Conservation (phyloP, 2,888 invertebrate genomes). For the Acanthosepion pharaonis region DNA sequence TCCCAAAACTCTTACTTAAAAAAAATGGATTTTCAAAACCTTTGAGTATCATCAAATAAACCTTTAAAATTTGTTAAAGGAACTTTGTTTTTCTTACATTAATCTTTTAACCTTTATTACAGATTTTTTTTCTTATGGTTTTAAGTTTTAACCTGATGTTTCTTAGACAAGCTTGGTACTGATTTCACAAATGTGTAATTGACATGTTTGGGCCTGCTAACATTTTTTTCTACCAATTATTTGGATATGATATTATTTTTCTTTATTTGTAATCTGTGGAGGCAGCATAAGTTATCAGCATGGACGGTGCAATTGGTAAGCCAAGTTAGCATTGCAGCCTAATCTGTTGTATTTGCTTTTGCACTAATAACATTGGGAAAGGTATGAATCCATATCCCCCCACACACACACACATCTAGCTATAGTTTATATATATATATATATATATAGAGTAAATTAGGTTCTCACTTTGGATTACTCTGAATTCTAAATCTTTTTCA, state of each 20-base stretch:
- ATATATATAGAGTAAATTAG: too few relatives aligned
- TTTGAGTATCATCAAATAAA: neutral
- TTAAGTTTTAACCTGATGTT: neutral
- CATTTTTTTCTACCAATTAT: neutral
- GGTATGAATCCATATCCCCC: too few relatives aligned
- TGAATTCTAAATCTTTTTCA: too few relatives aligned
- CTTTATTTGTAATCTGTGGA: neutral
- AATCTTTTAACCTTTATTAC: neutral
- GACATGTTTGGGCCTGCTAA: neutral
- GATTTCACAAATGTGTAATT: neutral
- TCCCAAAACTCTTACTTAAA: neutral
- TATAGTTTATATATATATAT: too few relatives aligned
- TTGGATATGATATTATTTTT: neutral
- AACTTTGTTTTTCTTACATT: too few relatives aligned
- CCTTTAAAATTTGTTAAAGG: neutral
- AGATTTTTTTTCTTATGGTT: neutral
- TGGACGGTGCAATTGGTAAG: too few relatives aligned
- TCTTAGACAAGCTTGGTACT: neutral
- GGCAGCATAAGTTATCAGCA: too few relatives aligned
- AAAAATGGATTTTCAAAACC: conserved; percentile 9
- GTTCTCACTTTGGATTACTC: too few relatives aligned
- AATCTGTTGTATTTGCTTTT: too few relatives aligned
- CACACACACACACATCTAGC: too few relatives aligned
- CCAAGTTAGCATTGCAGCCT: too few relatives aligned
- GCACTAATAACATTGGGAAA: too few relatives aligned